Evolutionary conservation across 2,797 vertebrate species (phyloP), one percentile per base, ranked within the genome.

Genomic region (Notamacropus eugenii): DNA sequence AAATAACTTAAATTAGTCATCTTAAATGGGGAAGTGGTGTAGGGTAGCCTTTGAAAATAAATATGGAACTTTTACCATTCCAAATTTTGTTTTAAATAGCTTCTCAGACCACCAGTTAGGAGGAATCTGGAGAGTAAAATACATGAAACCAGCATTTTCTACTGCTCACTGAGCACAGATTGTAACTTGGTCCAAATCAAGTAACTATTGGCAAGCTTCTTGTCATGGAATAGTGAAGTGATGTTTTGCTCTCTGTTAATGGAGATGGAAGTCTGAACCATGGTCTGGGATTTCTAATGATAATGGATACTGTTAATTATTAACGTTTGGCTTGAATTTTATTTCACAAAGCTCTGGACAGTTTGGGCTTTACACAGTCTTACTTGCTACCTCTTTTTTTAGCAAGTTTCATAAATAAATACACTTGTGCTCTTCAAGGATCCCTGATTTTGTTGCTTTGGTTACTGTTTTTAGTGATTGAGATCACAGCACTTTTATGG

Each of bases 1-100:
- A 95, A 19, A 54, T 57, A 96, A 91, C 82, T 97, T 90, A 92
- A 91, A 92, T 93, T 93, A 90, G 56, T 93, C 95, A 94, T 96
- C 96, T 28, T 52, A 96, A 96, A 97, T 58, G 54, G 91, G 19
- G 34, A 93, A 95, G n/a, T 52, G 28, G 95, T 94, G 24, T 46
- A 92, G 92, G 46, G 31, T 22, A 94, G 29, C 34, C 74, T 93
- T 95, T 95, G 59, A 90, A 95, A 95, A 95, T 95, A 96, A 87
- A 95, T 95, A 95, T 3, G 91, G 27, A 94, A 91, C 62, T 96
- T 91, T 94, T 96, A 55, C 58, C 95, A 92, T 62, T 40, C 67
- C 57, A 92, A 4, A 46, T 19, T 96, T 87, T 46, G 54, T 1
- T 52, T 93, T 93, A 92, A 92, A 6, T 6, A 16, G 0, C 91